Evolutionary conservation across 2,113 vertebrate species (phyloP).

Genomic region (Zosterops borbonicus): DNA sequence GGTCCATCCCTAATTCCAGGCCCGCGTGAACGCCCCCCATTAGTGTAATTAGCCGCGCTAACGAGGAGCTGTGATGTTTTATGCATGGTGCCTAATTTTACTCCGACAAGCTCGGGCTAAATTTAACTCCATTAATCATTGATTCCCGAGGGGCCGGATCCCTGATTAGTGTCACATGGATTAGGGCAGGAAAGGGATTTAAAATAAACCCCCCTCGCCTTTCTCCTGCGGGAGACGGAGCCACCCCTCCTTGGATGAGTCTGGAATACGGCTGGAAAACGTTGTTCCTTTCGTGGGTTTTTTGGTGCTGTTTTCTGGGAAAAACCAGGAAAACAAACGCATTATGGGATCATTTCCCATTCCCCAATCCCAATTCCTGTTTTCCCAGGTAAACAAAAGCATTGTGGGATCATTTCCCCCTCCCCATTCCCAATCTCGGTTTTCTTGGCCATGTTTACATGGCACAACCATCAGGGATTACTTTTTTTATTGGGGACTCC

Average conservation of each 20-base stretch:
- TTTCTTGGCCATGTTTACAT: constrained; percentile 63
- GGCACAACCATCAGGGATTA: fast-evolving
- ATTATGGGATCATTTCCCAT: fast-evolving
- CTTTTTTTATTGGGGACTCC: constrained; percentile 64
- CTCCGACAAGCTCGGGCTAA: constrained; percentile 72
- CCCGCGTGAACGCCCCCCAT: background rate
- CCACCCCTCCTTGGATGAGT: background rate
- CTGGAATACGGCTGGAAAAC: background rate
- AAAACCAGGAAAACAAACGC: fast-evolving
- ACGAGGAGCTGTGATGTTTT: constrained; percentile 73
- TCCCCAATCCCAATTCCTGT: too few relatives aligned
- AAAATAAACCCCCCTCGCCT: background rate
- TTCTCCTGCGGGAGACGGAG: background rate
- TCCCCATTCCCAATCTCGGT: too few relatives aligned
- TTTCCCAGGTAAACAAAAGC: too few relatives aligned
- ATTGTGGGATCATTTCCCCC: too few relatives aligned
- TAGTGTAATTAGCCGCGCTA: constrained; percentile 59
- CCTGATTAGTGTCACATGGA: constrained; percentile 77
- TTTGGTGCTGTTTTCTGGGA: background rate
- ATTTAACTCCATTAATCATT: constrained; percentile 80
- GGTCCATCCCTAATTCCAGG: background rate
- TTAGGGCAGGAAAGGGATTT: constrained; percentile 36
- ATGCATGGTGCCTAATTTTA: constrained; percentile 76
- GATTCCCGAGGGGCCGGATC: constrained; percentile 66
- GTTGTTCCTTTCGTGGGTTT: fast-evolving